These are phyloP conservation scores for Neotoxoptera formosana DNA, from an alignment of 1,140 invertebrate species.

Conservation along the genomic window DNA sequence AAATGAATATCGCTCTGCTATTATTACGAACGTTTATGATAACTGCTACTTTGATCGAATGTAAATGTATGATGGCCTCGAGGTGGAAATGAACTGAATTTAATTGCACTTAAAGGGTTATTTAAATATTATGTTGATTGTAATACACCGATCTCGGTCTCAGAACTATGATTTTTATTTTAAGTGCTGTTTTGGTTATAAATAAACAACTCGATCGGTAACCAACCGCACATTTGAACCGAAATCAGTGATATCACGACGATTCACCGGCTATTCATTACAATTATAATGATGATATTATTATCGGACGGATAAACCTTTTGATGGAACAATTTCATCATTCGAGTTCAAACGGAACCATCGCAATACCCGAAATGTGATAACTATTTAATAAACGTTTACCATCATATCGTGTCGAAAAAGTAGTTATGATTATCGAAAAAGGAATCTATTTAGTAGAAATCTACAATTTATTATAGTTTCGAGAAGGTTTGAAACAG, in stretches of 20 bases:
- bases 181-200: neutral
- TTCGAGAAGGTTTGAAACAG: neutral
- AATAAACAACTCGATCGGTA: neutral
- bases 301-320: neutral
- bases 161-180: neutral
- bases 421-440: too few relatives aligned
- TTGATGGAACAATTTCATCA: neutral
- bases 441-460: too few relatives aligned
- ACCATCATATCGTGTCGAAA: too few relatives aligned
- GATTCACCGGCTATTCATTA: too few relatives aligned
- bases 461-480: neutral
- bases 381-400: neutral
- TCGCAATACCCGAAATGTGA: too few relatives aligned
- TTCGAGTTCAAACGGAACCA: neutral
- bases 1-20: neutral
- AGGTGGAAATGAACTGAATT: neutral
- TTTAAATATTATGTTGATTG: neutral
- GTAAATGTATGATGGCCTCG: neutral
- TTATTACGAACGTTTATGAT: neutral
- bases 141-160: neutral
- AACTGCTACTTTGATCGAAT: neutral
- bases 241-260: too few relatives aligned
- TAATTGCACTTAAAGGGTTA: neutral
- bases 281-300: neutral
- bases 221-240: too few relatives aligned